Percentiles rank a stretch among this genome's conserved stretches.
Evolutionary conservation across 2,797 vertebrate genomes (phyloP).

Genomic region (Sandelia bainsii): DNA sequence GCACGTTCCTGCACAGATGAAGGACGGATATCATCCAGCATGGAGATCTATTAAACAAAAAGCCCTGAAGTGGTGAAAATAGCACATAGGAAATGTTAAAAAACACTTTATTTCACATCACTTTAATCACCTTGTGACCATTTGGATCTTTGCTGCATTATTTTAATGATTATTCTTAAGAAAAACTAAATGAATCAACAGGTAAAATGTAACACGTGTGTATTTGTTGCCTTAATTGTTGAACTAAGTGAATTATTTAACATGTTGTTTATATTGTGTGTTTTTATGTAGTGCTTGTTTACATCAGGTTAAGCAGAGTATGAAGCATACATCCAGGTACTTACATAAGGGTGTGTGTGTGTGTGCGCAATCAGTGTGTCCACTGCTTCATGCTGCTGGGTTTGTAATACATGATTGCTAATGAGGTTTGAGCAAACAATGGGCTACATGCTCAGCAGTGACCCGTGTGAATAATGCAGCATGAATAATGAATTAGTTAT

Average conservation of each 20-base stretch:
- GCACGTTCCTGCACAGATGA: background rate
- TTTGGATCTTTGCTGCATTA: no score
- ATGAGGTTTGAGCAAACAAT: slow-evolving; percentile 44
- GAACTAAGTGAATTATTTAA: slow-evolving; percentile 49
- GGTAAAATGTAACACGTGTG: no score
- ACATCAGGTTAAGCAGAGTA: slow-evolving; percentile 3
- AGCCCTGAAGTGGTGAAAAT: background rate
- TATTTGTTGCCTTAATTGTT: background rate
- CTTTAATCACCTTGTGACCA: no score
- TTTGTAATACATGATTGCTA: slow-evolving; percentile 43
- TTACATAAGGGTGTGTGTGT: slow-evolving; percentile 19
- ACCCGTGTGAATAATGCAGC: slow-evolving; percentile 30
- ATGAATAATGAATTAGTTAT: slow-evolving; percentile 25
- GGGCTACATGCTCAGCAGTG: slow-evolving; percentile 20
- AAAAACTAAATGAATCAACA: no score
- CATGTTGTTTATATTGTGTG: slow-evolving; percentile 6
- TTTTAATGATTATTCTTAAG: no score
- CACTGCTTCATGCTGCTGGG: slow-evolving; percentile 14
- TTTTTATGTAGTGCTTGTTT: slow-evolving; percentile 20
- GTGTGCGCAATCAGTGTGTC: slow-evolving; percentile 19
- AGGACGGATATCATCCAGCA: background rate
- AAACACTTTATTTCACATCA: no score
- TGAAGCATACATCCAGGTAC: slow-evolving; percentile 29
- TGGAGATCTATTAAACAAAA: background rate
- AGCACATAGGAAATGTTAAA: background rate